Evolutionary conservation across 2,797 vertebrate species (phyloP).

Genomic region (Distichodus sexfasciatus): DNA sequence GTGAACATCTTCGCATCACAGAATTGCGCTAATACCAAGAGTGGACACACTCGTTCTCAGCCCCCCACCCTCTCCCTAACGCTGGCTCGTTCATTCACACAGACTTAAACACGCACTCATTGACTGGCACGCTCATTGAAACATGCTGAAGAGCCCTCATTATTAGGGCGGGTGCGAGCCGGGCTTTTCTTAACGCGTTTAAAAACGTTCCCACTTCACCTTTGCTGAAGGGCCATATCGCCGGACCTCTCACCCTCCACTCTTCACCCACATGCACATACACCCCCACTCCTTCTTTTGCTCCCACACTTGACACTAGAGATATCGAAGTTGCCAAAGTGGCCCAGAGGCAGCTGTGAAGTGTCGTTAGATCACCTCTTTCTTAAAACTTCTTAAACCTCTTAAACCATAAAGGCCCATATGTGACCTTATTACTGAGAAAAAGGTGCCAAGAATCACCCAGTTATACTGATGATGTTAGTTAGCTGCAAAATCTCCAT

Average conservation of each 20-base stretch:
- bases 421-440: too few species aligned
- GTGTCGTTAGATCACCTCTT: too few species aligned
- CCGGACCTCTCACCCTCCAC: constrained; percentile 48
- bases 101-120: constrained; percentile 42
- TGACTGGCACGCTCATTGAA: constrained; percentile 35
- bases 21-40: too few species aligned
- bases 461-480: too few species aligned
- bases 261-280: constrained; percentile 53
- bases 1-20: too few species aligned
- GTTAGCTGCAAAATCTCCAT: too few species aligned
- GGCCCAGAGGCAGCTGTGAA: too few species aligned
- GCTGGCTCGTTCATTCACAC: constrained; percentile 25
- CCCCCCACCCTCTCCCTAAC: constrained; percentile 16
- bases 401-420: too few species aligned
- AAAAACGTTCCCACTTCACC: constrained; percentile 76
- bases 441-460: too few species aligned
- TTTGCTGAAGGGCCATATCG: constrained; percentile 61
- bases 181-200: constrained; percentile 66
- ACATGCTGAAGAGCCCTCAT: constrained; percentile 40
- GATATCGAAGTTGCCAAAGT: constrained; percentile 10
- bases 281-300: constrained; percentile 50
- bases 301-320: constrained; percentile 12
- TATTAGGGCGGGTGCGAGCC: constrained; percentile 42
- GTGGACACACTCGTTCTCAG: constrained; percentile 2
- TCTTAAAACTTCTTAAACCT: too few species aligned